Percentiles rank a stretch among this genome's conserved stretches.
phyloP scores from a whole-genome alignment of 1,140 invertebrate genomes.

The Hesperophylax magnus region DNA sequence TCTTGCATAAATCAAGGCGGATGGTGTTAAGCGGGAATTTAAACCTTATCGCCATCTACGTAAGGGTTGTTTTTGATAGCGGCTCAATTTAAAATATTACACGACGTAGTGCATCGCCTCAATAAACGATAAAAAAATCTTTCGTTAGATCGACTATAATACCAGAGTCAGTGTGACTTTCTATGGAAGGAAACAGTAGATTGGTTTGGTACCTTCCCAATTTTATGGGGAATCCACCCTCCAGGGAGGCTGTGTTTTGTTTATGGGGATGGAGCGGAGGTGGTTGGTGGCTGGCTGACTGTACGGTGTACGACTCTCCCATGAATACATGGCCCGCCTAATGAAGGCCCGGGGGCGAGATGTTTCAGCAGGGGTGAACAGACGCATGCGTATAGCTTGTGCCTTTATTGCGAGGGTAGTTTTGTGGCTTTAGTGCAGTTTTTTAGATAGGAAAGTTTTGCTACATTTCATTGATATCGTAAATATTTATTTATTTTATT shows the following conservation, averaged over 20 bases:
- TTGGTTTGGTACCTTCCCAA: neutral
- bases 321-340: slow-evolving; percentile 56
- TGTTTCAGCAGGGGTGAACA: neutral
- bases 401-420: neutral
- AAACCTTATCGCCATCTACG: no score
- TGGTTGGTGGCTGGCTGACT: slow-evolving; percentile 22
- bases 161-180: slow-evolving; percentile 7
- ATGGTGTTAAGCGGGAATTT: no score
- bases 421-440: neutral
- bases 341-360: slow-evolving; percentile 45
- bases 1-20: no score
- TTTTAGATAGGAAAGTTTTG: neutral
- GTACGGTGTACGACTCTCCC: slow-evolving; percentile 35
- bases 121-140: neutral
- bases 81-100: no score
- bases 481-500: no score
- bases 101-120: no score
- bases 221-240: no score
- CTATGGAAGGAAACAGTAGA: slow-evolving; percentile 12
- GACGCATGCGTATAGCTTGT: slow-evolving; percentile 14
- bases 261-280: neutral
- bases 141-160: neutral
- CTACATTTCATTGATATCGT: no score
- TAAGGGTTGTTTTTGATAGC: no score
- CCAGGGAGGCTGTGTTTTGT: neutral